phyloP scores from a whole-genome alignment of 1,140 invertebrate species.

The Dreissena polymorpha region DNA sequence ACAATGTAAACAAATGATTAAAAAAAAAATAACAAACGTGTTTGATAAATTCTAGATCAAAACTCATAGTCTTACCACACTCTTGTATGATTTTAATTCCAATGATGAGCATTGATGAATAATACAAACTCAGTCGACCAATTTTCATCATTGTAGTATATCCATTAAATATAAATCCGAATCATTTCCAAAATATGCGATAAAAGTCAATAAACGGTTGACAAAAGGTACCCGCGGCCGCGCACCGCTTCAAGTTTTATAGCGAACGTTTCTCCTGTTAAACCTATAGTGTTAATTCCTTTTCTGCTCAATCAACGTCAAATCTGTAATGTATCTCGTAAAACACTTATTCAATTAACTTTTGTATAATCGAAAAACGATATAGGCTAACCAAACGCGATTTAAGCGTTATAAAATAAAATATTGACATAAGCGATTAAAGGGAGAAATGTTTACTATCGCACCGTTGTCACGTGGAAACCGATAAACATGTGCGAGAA shows the following conservation, averaged over 20 bases:
- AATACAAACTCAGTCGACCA: too few species aligned
- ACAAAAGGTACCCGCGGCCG: too few species aligned
- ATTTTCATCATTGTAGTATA: too few species aligned
- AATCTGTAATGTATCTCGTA: not conserved
- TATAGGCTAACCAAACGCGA: not conserved
- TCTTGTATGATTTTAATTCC: too few species aligned
- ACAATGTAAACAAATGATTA: too few species aligned
- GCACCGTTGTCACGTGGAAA: slow-evolving; percentile 42
- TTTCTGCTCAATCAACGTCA: not conserved
- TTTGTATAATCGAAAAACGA: not conserved
- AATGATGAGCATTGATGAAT: too few species aligned
- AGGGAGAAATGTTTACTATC: slow-evolving; percentile 21
- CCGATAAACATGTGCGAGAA: slow-evolving; percentile 49
- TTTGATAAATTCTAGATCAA: too few species aligned
- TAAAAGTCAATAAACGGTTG: too few species aligned
- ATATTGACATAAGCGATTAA: not conserved
- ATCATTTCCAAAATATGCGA: too few species aligned
- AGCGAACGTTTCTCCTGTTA: not conserved
- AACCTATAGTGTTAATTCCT: not conserved
- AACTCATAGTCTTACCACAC: too few species aligned
- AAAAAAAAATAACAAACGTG: too few species aligned
- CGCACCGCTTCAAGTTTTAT: not conserved
- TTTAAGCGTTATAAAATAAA: not conserved
- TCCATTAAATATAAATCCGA: too few species aligned
- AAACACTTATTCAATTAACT: not conserved